These are phyloP conservation scores for Nebria salina DNA, from an alignment of 2,888 invertebrate species.

Conservation along the genomic window DNA sequence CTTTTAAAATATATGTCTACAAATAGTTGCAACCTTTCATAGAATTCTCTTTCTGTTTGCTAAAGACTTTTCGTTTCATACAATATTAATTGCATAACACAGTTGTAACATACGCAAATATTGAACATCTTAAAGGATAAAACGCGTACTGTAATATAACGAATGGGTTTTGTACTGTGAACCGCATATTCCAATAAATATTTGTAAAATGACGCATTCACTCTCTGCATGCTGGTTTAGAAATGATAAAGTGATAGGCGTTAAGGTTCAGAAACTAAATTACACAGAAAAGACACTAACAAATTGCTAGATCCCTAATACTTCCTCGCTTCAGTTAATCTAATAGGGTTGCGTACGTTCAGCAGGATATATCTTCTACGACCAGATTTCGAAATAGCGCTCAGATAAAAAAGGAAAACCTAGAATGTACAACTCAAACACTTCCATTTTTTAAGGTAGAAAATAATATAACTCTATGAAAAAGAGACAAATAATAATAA, in stretches of 20 bases:
- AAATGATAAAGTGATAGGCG: constrained; percentile 37
- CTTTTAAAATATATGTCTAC: too few relatives aligned
- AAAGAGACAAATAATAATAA: background rate
- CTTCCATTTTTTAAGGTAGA: background rate
- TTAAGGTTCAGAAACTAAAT: constrained; percentile 40
- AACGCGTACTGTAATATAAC: background rate
- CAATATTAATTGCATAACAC: too few relatives aligned
- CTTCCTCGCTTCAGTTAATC: constrained; percentile 33
- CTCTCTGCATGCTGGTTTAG: background rate
- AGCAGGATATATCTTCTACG: constrained; percentile 8
- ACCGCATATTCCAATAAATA: background rate
- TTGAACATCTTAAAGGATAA: too few relatives aligned
- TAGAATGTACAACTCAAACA: background rate
- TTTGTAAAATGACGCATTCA: background rate
- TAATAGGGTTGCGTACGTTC: constrained; percentile 28
- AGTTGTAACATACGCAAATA: too few relatives aligned
- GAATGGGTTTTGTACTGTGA: background rate
- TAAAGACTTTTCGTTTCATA: too few relatives aligned
- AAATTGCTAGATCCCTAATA: constrained; percentile 31
- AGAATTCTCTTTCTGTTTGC: too few relatives aligned
- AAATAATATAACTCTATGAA: background rate
- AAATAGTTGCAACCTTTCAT: too few relatives aligned
- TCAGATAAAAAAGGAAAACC: background rate
- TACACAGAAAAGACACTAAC: constrained; percentile 45
- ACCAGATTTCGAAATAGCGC: background rate